Evolutionary conservation across 2,797 vertebrate genomes (phyloP).

Genomic region (Poeciliopsis infans): DNA sequence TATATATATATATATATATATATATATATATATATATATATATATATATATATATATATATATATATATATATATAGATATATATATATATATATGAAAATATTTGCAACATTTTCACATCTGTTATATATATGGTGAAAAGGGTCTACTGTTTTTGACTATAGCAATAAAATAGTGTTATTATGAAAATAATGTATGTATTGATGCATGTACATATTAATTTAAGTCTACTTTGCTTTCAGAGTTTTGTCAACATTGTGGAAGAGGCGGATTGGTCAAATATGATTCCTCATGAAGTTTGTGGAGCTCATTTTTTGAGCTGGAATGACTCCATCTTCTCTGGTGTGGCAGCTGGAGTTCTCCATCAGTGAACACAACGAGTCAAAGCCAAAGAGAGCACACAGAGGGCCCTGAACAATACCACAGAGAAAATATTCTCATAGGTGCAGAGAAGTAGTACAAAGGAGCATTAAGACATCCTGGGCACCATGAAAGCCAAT

Average conservation of each 20-base stretch:
- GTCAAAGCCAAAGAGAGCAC: slow-evolving; percentile 23
- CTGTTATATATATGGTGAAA: too few species aligned
- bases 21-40: too few species aligned
- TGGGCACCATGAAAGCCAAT: slow-evolving; percentile 92
- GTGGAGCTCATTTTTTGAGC: slow-evolving; percentile 88
- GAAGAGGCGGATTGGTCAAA: slow-evolving; percentile 81
- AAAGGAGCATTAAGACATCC: slow-evolving; percentile 23
- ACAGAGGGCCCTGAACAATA: slow-evolving; percentile 31
- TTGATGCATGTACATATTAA: slow-evolving; percentile 9
- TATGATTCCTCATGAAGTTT: slow-evolving; percentile 98
- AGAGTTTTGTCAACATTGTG: slow-evolving; percentile 83
- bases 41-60: too few species aligned
- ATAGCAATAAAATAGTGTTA: too few species aligned
- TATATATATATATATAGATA: too few species aligned
- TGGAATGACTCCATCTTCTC: slow-evolving; percentile 86
- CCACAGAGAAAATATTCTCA: slow-evolving; percentile 25
- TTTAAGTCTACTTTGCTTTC: slow-evolving; percentile 53
- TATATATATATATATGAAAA: too few species aligned
- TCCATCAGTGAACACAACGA: slow-evolving; percentile 81
- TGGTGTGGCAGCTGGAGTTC: slow-evolving; percentile 83
- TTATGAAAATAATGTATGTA: neutral
- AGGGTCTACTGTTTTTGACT: too few species aligned
- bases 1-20: too few species aligned
- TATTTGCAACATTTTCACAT: too few species aligned
- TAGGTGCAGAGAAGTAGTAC: slow-evolving; percentile 24